Base-by-base conservation (phyloP, 2,113 vertebrate genomes). In the Circaetus cinerascens region DNA sequence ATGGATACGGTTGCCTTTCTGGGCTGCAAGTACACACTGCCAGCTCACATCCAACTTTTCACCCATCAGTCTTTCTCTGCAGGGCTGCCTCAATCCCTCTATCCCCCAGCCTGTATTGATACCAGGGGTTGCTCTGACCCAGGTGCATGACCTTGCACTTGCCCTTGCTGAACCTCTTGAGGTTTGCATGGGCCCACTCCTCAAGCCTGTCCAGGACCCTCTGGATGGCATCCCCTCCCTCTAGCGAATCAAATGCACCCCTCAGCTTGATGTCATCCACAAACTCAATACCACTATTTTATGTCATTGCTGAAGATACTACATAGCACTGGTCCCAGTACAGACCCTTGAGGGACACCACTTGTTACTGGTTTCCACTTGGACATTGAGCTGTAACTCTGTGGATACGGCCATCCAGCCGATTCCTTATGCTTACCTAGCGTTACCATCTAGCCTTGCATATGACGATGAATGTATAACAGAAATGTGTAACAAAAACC, bases 11-110 rank as follows among this genome's bases (percentile, higher is more conserved):
- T 0, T 53, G 14, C 20, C 26, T 7, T 76, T 81, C 27, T 6
- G 46, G 19, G 36, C 21, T 73, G 13, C 0, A 0, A 86, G 11
- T 1, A 2, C 32, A 67, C 25, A 29, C 5, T 67, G 46, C 5
- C 1, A 0, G 19, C 10, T 21, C 11, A 14, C 3, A 3, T 34
- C 55, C 21, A 51, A 11, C 11, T 63, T 56, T 59, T 89, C n/a
- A 32, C 8, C 15, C 50, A 41, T 14, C 14, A 26, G 22, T 36
- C 34, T 19, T 46, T 27, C 43, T 73, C 13, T 1, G 6, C 7
- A 32, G 30, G 23, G 23, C 25, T 71, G 25, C 40, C 40, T 75
- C 11, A 32, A 26, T 13, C 4, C 22, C 11, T 41, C 64, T 27
- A 29, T 51, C 9, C 10, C 3, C 26, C 53, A 51, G 26, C 17